These are phyloP conservation scores for Hippolais icterina DNA, from an alignment of 2,113 vertebrate genomes.

Conservation along the genomic window DNA sequence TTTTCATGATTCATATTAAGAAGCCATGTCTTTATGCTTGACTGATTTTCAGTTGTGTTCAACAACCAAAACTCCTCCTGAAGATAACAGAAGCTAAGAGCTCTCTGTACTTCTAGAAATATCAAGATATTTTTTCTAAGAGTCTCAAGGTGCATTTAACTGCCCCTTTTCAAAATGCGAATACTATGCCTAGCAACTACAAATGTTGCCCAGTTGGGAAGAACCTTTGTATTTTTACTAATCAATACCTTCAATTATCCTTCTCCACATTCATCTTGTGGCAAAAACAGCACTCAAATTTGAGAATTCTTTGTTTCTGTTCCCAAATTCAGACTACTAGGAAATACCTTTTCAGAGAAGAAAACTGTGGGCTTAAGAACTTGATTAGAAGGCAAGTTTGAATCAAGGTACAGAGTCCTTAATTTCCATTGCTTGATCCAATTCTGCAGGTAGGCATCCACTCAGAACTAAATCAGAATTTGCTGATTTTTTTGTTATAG, in stretches of 20 bases:
- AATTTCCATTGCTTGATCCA: background rate
- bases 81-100: background rate
- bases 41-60: background rate
- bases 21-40: background rate
- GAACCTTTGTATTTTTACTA: background rate
- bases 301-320: background rate
- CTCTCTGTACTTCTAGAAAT: background rate
- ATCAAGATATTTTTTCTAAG: background rate
- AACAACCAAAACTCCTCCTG: background rate
- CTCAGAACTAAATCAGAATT: background rate
- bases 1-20: background rate
- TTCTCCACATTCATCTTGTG: background rate
- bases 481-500: background rate
- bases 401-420: background rate
- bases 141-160: background rate
- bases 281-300: background rate
- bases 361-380: background rate
- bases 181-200: background rate
- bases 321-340: background rate
- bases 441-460: background rate
- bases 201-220: background rate
- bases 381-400: background rate
- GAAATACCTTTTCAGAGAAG: background rate
- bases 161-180: background rate
- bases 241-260: background rate